Evolutionary conservation across 1,140 invertebrate genomes (phyloP).

Genomic region (Drosophila dunni): DNA sequence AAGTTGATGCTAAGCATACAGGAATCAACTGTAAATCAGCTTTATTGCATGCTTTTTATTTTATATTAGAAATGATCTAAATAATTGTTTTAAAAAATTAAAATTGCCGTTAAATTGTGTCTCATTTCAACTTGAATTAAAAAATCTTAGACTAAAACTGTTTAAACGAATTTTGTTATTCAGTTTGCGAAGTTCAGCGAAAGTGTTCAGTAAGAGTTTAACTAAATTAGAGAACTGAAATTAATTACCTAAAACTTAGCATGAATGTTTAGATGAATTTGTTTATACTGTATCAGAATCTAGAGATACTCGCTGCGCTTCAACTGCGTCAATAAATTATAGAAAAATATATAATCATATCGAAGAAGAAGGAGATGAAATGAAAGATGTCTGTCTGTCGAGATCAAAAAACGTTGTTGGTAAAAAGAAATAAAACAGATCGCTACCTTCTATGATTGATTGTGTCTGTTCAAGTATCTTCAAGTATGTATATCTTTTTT

Average conservation of each 20-base stretch:
- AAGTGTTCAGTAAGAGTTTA: slow-evolving; percentile 2
- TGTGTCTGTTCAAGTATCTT: slow-evolving; percentile 18
- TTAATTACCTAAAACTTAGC: slow-evolving; percentile 13
- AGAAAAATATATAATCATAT: slow-evolving; percentile 6
- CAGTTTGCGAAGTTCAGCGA: background rate
- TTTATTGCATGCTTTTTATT: background rate
- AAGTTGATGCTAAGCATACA: background rate
- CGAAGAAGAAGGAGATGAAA: background rate
- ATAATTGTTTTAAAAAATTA: too few species aligned
- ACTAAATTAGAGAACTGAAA: background rate
- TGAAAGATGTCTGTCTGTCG: background rate
- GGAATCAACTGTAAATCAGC: background rate
- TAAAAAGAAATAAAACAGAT: slow-evolving; percentile 9
- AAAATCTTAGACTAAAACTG: background rate
- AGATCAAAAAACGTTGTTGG: slow-evolving; percentile 30
- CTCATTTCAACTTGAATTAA: too few species aligned
- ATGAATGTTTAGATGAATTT: slow-evolving; percentile 21
- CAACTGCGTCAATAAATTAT: slow-evolving; percentile 6
- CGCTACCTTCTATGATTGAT: slow-evolving; percentile 29
- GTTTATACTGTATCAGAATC: background rate
- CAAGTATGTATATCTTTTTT: slow-evolving; percentile 7
- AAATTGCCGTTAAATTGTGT: too few species aligned
- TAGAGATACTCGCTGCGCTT: slow-evolving; percentile 4
- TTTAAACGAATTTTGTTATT: background rate
- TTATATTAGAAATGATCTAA: background rate